Percentiles rank a stretch among this genome's conserved stretches.
phyloP scores from a whole-genome alignment of 1,140 invertebrate genomes.

The Dreissena rostriformis region DNA sequence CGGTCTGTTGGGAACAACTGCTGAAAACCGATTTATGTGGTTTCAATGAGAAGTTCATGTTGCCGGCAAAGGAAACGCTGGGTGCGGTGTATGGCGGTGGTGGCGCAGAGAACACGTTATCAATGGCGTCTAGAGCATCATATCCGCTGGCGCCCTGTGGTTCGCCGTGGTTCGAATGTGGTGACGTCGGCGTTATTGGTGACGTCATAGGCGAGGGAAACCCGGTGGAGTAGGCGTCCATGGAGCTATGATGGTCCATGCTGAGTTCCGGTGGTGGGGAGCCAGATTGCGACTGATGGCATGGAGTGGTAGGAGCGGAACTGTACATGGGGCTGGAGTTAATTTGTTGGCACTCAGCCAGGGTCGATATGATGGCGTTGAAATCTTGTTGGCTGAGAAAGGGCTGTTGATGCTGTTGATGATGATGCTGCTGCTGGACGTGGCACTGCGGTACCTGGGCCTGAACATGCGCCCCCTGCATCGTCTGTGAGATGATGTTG shows the following conservation, averaged over 20 bases:
- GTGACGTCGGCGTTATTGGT: slow-evolving; percentile 67
- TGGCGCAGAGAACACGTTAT: slow-evolving; percentile 66
- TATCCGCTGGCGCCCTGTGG: slow-evolving; percentile 62
- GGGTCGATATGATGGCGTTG: slow-evolving; percentile 52
- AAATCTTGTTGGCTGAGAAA: slow-evolving; percentile 21
- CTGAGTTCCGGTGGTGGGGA: slow-evolving; percentile 58
- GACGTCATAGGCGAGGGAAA: slow-evolving; percentile 69
- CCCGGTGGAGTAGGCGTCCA: slow-evolving; percentile 72
- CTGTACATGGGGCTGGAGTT: slow-evolving; percentile 49
- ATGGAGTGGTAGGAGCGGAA: slow-evolving; percentile 65
- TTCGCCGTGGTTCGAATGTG: slow-evolving; percentile 74
- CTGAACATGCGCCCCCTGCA: slow-evolving; percentile 62
- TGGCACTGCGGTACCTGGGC: slow-evolving; percentile 58
- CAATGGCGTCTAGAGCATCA: slow-evolving; percentile 54
- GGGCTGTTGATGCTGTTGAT: slow-evolving; percentile 41
- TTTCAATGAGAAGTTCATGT: slow-evolving; percentile 73
- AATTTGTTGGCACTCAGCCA: slow-evolving; percentile 44
- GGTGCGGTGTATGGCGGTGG: slow-evolving; percentile 75
- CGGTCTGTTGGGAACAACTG: slow-evolving; percentile 73
- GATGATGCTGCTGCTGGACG: slow-evolving; percentile 41
- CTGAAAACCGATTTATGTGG: slow-evolving; percentile 79
- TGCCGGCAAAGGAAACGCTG: slow-evolving; percentile 59
- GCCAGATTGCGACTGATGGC: slow-evolving; percentile 62
- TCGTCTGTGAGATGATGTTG: slow-evolving; percentile 73
- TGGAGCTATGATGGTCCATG: slow-evolving; percentile 62